Percentiles rank a stretch among this genome's conserved stretches.
Conservation (phyloP, 2,797 vertebrate species). For the Furcifer pardalis region DNA sequence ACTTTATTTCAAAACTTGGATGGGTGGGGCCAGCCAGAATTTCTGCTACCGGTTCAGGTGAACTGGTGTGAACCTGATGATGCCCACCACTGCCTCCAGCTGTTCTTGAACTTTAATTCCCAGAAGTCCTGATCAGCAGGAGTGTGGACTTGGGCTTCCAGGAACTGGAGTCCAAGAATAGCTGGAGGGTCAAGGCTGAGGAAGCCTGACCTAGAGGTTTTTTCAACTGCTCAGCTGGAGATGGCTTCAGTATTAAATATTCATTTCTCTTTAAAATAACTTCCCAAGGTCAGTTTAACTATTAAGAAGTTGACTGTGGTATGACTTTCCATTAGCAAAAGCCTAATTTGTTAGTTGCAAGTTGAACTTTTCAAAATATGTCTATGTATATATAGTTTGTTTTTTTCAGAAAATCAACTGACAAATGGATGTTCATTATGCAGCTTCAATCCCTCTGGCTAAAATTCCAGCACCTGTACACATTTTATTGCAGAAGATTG, state of each 20-base stretch:
- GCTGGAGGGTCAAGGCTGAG: no score
- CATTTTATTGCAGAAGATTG: constrained; percentile 20
- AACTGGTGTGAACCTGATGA: no score
- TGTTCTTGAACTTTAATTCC: no score
- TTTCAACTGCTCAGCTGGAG: no score
- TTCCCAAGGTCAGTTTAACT: neutral
- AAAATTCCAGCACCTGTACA: constrained; percentile 15
- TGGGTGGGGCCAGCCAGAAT: no score
- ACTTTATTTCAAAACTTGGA: no score
- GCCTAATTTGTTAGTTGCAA: neutral
- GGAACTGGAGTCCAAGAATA: no score
- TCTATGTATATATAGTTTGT: neutral
- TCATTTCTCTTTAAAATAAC: neutral
- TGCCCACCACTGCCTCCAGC: no score
- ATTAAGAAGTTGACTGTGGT: neutral
- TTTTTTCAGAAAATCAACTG: constrained; percentile 1
- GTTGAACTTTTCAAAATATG: neutral
- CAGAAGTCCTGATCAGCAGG: no score
- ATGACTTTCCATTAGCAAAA: neutral
- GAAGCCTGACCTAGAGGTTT: no score
- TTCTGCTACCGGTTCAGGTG: no score
- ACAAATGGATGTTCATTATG: constrained; percentile 43
- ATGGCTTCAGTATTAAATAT: neutral
- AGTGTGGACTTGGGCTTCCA: no score
- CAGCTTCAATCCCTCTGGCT: constrained; percentile 3